These are phyloP conservation scores for Ophthalmolycus amberensis DNA, from an alignment of 2,113 vertebrate species.

Conservation along the genomic window DNA sequence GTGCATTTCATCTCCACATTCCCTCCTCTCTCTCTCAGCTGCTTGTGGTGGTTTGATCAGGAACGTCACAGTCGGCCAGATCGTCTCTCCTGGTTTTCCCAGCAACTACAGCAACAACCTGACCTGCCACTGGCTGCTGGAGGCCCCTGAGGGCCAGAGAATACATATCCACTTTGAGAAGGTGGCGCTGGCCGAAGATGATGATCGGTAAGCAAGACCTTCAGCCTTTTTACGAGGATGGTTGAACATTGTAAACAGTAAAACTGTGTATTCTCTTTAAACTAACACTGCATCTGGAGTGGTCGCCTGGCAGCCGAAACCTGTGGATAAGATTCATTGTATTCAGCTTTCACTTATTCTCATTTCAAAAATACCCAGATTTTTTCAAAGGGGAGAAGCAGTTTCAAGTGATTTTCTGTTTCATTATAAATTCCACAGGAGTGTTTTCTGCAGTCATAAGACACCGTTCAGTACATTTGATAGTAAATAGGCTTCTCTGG, in stretches of 20 bases:
- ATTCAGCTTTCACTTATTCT: background rate
- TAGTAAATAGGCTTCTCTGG: background rate
- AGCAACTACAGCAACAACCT: conserved; percentile 97
- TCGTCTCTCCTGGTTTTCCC: conserved; percentile 91
- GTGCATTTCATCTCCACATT: background rate
- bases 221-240: background rate
- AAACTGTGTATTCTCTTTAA: background rate
- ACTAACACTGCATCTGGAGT: background rate
- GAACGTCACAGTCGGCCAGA: conserved; percentile 89
- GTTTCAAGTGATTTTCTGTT: background rate
- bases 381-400: background rate
- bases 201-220: conserved; percentile 87
- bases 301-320: background rate
- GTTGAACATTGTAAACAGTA: background rate
- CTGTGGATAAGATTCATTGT: background rate
- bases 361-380: background rate
- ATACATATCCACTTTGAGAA: conserved; percentile 96
- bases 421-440: background rate
- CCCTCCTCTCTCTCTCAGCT: conserved; percentile 76
- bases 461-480: background rate
- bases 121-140: conserved; percentile 94
- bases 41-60: conserved; percentile 88
- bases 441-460: background rate
- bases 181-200: conserved; percentile 93
- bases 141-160: conserved; percentile 86